Evolutionary conservation across 92 coral and sea anemone species (phyloP).

Genomic region (Galaxea fascicularis): DNA sequence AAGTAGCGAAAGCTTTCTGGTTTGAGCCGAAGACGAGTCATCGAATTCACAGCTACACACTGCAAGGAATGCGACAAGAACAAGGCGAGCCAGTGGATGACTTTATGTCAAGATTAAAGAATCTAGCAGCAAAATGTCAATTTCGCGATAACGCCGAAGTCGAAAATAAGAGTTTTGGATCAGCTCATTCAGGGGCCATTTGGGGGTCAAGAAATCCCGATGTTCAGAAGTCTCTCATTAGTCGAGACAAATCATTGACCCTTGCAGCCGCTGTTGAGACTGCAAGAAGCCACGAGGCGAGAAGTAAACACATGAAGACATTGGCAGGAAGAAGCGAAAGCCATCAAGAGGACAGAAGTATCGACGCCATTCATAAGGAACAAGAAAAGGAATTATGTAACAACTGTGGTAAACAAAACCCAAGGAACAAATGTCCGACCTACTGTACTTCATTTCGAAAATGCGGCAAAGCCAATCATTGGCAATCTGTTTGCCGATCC

Average conservation of each 20-base stretch:
- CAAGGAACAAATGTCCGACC: background rate
- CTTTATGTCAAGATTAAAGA: conserved; percentile 4
- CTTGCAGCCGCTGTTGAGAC: background rate
- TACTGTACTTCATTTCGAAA: background rate
- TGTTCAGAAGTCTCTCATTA: background rate
- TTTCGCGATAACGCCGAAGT: conserved; percentile 9
- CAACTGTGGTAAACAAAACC: background rate
- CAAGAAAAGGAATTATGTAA: conserved; percentile 25
- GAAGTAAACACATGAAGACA: conserved; percentile 11
- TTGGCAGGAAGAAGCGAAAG: background rate
- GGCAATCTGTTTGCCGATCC: conserved; percentile 45
- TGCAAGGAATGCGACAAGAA: conserved; percentile 26
- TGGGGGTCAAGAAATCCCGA: background rate
- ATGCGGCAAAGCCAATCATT: conserved; percentile 34
- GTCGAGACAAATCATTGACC: background rate
- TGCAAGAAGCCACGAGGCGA: conserved; percentile 2
- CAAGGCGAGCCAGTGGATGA: conserved; percentile 14
- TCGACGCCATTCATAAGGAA: conserved; percentile 9
- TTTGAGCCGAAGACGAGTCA: conserved; percentile 20
- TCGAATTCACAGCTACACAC: conserved; percentile 14
- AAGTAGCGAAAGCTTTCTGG: no score
- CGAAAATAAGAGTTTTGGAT: conserved; percentile 5
- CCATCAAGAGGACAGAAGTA: conserved; percentile 8
- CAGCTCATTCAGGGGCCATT: conserved; percentile 16
- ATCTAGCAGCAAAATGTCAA: conserved; percentile 10